Conservation (phyloP, 2,888 invertebrate genomes). For the Stomorhina lunata region DNA sequence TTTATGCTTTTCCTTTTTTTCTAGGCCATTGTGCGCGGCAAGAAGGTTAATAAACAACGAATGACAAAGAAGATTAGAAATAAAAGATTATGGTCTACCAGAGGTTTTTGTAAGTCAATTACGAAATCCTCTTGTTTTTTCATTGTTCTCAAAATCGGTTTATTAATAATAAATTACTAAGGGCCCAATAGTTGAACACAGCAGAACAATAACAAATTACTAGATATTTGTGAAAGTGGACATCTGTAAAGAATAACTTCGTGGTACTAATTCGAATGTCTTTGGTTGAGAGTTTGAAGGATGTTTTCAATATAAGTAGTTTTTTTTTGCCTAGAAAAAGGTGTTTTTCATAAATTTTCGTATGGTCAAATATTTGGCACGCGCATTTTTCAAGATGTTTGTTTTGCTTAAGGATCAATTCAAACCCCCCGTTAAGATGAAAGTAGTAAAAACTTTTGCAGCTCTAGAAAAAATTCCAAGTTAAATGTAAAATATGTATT, state of each 20-base stretch:
- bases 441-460: not conserved
- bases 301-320: not conserved
- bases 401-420: not conserved
- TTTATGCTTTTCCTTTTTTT: slow-evolving; percentile 30
- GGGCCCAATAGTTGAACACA: slow-evolving; percentile 5
- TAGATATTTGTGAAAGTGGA: not conserved
- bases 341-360: slow-evolving; percentile 26
- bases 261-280: not conserved
- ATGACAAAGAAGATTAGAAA: slow-evolving; percentile 18
- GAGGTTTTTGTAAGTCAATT: slow-evolving; percentile 60
- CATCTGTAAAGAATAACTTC: slow-evolving; percentile 26
- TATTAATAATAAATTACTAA: slow-evolving; percentile 38
- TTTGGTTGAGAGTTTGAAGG: not conserved
- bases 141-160: slow-evolving; percentile 42
- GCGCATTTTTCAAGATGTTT: slow-evolving; percentile 6
- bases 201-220: slow-evolving; percentile 12
- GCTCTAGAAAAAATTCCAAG: not conserved
- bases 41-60: not conserved
- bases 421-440: not conserved
- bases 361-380: slow-evolving; percentile 27
- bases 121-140: slow-evolving; percentile 58
- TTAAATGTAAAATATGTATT: not conserved
- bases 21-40: not conserved
- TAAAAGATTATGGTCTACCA: slow-evolving; percentile 44
- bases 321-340: not conserved